A percentile compares a stretch with the other conserved stretches of the same genome.
Conservation (phyloP, 2,113 vertebrate species). For the Urocynchramus pylzowi region DNA sequence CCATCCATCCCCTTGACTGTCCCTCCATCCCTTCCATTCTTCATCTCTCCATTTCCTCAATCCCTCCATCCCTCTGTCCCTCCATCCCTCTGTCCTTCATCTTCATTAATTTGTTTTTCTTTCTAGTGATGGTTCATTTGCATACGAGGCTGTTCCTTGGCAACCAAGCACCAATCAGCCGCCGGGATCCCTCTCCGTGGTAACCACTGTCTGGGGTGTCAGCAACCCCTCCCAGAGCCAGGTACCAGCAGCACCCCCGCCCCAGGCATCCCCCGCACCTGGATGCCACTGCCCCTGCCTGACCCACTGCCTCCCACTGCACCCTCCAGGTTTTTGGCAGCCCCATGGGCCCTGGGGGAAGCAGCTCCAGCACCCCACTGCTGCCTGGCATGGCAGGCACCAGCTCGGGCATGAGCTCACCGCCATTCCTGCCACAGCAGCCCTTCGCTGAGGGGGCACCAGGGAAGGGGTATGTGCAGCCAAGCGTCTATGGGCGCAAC, state of each 20-base stretch:
- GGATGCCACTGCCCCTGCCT: not conserved
- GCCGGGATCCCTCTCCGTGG: slow-evolving; percentile 89
- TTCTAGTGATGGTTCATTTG: slow-evolving; percentile 80
- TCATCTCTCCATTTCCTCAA: not conserved
- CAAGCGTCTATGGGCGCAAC: slow-evolving; percentile 82
- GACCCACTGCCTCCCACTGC: not conserved
- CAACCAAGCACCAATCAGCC: slow-evolving; percentile 89
- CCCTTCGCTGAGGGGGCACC: slow-evolving; percentile 78
- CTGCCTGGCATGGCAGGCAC: slow-evolving; percentile 81
- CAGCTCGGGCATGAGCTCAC: slow-evolving; percentile 80
- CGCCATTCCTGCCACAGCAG: slow-evolving; percentile 88
- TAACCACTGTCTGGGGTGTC: slow-evolving; percentile 94
- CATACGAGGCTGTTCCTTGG: slow-evolving; percentile 82
- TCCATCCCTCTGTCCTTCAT: not conserved
- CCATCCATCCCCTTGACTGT: not conserved
- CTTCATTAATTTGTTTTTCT: slow-evolving; percentile 48
- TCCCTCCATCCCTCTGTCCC: not conserved
- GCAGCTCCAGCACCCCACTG: slow-evolving; percentile 83
- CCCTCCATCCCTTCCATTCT: not conserved
- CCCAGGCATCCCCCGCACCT: accelerated
- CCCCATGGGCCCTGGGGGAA: slow-evolving; percentile 90
- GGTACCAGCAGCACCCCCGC: slow-evolving; percentile 61
- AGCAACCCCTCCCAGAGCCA: slow-evolving; percentile 88
- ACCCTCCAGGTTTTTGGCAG: slow-evolving; percentile 81
- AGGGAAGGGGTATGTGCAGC: slow-evolving; percentile 84